Base-by-base conservation (phyloP, 2,113 vertebrate species). In the Callithrix jacchus region DNA sequence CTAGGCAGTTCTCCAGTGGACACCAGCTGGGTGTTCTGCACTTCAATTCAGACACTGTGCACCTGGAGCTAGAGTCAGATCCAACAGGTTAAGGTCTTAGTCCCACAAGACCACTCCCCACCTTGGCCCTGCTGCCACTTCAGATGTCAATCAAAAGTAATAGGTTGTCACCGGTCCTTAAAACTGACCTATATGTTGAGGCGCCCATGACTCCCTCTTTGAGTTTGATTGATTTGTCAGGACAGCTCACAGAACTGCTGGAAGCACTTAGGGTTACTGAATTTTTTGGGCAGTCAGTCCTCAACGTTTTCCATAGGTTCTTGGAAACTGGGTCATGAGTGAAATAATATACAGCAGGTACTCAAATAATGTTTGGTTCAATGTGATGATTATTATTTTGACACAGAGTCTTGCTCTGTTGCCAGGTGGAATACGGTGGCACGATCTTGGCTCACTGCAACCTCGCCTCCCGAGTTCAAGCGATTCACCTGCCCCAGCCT, bases 401-500 rank as follows among this genome's bases (percentile, higher is more conserved):
- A n/a, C 14, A 35, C 14, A 1, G 66, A 35, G 66, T 68, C 66
- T 18, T 3, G 16, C 66, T 68, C 66, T 68, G 66, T 68, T 6
- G 6, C 66, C 32, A 16, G 32, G 32, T 68, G 32, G 66, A 68
- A 32, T 35, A 32, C 66, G 17, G 6, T 68, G 66, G 66, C 3
- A 8, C 0, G 0, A 8, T 68, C 66, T 17, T 2, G 0, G 66
- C 14, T 68, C 14, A 35, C 14, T 68, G 66, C 66, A 68, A 35
- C 66, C 32, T 16, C 13, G 0, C 30, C 32, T 35, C 66, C 32
- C 1, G 0, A 6, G 66, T 17, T 68, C 6, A 17, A 3, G 32
- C 1, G 2, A 17, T 68, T 35, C 32, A 17, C 32, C 16, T 68
- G 66, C 32, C 32, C 18, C 16, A 17, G 66, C 32, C 66, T 68